Base-by-base conservation (phyloP, 1,140 invertebrate species). In the Vanessa atalanta region DNA sequence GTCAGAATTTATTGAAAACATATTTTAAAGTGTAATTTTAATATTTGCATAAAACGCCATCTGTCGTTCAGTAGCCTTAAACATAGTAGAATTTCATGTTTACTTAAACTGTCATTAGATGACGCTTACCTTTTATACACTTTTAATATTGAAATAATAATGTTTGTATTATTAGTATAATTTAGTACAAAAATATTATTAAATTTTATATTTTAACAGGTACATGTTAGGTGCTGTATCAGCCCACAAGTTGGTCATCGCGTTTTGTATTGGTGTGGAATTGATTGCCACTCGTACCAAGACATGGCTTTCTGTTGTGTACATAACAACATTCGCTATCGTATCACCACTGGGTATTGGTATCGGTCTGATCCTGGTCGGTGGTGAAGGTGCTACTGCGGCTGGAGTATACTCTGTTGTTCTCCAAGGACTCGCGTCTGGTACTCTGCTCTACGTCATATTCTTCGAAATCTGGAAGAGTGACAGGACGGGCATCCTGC, bases 401-500 rank as follows among this genome's bases (percentile, higher is more conserved):
- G 93, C 95, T 12, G 95, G 93, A 65, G 90, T 96, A 26, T 92
- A 93, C 3, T 94, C 95, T 0, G 94, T 95, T 5, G 94, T 97
- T 5, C 92, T 98, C 0, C 97, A 98, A 83, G 97, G 97, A 11
- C 94, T 98, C 90, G 97, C 97, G 0, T 96, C 96, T 55, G 97
- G 97, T 20, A 98, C 97, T 0, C 93, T 98, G 13, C 94, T 98
- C 0, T 98, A 98, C 85, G 97, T 98, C 48, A 97, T 98, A 2
- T 98, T 98, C 94, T 98, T 98, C 86, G 97, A 98, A 92, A 97
- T 98, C 37, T 94, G 98, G 64, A 96, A 96, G 50, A 94, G 96
- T 69, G 96, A 97, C 83, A 93, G 96, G 53, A 94, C 95, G 23
- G 96, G 97, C 5, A 89, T 97, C 23, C 83, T 95, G 3, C 96